Conservation (phyloP, 1,140 invertebrate species). For the Drosophila jambulina region DNA sequence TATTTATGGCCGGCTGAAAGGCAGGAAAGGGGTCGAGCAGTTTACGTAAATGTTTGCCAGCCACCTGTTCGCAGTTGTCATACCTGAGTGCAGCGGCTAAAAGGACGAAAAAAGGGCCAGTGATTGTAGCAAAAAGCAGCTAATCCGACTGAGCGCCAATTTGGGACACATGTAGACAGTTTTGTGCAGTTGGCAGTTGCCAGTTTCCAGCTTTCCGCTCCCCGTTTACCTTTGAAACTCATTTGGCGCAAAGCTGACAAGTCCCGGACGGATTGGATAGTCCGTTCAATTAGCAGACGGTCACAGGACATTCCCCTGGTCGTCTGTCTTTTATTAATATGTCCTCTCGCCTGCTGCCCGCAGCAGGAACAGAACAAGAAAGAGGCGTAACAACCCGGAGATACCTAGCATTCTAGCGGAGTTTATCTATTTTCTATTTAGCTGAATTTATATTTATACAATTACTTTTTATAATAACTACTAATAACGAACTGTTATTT, state of each 20-base stretch:
- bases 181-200: constrained; percentile 34
- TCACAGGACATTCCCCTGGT: constrained; percentile 38
- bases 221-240: constrained; percentile 46
- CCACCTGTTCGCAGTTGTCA: constrained; percentile 71
- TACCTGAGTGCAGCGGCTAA: constrained; percentile 34
- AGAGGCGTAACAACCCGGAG: background rate
- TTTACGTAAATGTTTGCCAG: constrained; percentile 65
- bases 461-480: background rate
- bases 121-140: constrained; percentile 57
- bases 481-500: too few species aligned
- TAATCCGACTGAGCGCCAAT: constrained; percentile 70
- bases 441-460: background rate
- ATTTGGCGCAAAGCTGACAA: constrained; percentile 57
- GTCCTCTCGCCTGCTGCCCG: constrained; percentile 15
- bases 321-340: constrained; percentile 60
- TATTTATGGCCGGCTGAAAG: constrained; percentile 49
- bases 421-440: background rate
- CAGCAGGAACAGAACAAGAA: constrained; percentile 10
- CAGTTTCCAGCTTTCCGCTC: constrained; percentile 19
- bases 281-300: constrained; percentile 67
- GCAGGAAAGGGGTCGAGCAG: constrained; percentile 27
- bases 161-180: constrained; percentile 65
- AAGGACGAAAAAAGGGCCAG: constrained; percentile 32
- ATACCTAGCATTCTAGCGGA: background rate
- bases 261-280: constrained; percentile 39